Evolutionary conservation across 2,797 vertebrate species (phyloP), one percentile per base, ranked within the genome.

Genomic region (Poeciliopsis infans): DNA sequence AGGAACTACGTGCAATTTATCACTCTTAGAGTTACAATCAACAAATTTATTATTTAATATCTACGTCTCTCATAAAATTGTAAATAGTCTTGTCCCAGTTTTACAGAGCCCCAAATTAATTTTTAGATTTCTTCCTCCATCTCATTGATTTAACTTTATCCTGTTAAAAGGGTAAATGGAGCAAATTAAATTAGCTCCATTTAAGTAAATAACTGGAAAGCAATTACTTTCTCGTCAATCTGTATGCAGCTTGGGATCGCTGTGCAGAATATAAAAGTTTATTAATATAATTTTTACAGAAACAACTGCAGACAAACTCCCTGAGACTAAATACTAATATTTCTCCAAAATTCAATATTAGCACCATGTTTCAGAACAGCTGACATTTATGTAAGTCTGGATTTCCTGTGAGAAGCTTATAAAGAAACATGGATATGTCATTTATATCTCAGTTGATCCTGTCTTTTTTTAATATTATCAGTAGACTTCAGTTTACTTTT

Each of bases 341-440:
- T 76, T 69, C 4, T 78, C 12, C 33, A 13, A 69, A 12, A 79
- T 10, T 10, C 8, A 55, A 45, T 25, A 80, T 59, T 8, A 77
- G 72, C 23, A 77, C 61, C 7, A 74, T 43, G 59, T 86, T 80
- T 68, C 45, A 79, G 74, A 46, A 41, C 36, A 13, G 25, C 46
- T 76, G 81, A 76, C 68, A 81, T 86, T 84, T 83, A 36, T 74
- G 61, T 75, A 57, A 74, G 51, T 83, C 36, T 76, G 23, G 13
- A 73, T 82, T 72, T 55, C 28, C 43, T 77, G 79, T 61, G 78
- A 33, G 55, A 84, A 71, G 20, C 43, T 76, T 66, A 15, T 77
- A 39, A 83, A 83, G 84, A 79, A 43, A 75, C 43, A 70, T 11
- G 31, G n/a, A 90, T 88, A 86, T 87, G 80, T 86, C 86, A 90